phyloP scores from a whole-genome alignment of 2,113 vertebrate species.

The Oostethus manadensis region DNA sequence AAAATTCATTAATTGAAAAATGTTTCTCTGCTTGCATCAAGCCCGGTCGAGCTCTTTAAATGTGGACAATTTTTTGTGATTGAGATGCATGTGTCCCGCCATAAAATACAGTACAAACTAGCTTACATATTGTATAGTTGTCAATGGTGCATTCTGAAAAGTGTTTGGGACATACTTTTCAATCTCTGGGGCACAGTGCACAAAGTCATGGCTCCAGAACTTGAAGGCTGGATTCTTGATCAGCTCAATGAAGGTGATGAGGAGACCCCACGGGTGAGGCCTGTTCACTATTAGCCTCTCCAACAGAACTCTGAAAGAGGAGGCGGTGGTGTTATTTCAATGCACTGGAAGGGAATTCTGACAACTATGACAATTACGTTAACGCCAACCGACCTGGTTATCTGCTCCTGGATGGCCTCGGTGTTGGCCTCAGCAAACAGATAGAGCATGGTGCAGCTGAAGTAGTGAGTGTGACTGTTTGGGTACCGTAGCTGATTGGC shows the following conservation, averaged over 20 bases:
- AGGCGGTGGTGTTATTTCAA: neutral
- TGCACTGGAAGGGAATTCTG: neutral
- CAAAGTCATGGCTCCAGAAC: conserved; percentile 99
- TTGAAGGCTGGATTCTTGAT: conserved; percentile 99
- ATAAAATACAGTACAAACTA: no score
- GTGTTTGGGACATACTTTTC: conserved; percentile 82
- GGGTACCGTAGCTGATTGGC: conserved; percentile 98
- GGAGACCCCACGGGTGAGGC: conserved; percentile 97
- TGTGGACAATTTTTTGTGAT: no score
- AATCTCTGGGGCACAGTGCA: conserved; percentile 98
- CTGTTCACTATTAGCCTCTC: conserved; percentile 98
- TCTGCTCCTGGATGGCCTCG: conserved; percentile 98
- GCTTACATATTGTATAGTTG: no score
- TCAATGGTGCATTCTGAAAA: no score
- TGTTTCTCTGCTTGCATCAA: no score
- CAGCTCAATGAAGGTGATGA: conserved; percentile 98
- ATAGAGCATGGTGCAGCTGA: conserved; percentile 99
- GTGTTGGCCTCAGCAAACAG: conserved; percentile 98
- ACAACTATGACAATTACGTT: no score
- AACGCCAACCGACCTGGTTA: conserved; percentile 78
- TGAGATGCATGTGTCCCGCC: no score
- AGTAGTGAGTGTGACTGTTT: conserved; percentile 99
- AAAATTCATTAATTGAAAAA: no score
- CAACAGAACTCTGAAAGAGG: conserved; percentile 82
- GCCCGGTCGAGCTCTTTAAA: no score